phyloP scores from a whole-genome alignment of 2,888 invertebrate genomes.

The Muscina levida region DNA sequence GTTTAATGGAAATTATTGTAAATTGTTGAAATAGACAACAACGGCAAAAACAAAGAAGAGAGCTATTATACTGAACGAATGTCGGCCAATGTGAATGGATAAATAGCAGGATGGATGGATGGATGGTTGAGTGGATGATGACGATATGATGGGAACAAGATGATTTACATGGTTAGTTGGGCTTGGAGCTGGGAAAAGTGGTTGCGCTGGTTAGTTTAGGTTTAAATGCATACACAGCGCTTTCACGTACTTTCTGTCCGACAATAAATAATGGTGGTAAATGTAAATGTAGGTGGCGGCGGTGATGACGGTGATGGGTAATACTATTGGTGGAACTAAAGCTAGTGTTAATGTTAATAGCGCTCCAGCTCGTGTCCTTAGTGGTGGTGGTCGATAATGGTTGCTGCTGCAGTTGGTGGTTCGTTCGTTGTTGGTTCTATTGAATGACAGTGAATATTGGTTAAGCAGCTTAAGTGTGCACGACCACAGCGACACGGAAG shows the following conservation, averaged over 20 bases:
- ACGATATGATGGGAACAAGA: not conserved
- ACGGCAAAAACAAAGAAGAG: not conserved
- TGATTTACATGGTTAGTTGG: slow-evolving; percentile 7
- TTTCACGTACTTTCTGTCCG: not conserved
- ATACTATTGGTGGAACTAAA: not conserved
- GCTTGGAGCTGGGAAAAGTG: not conserved
- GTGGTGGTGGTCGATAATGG: no score
- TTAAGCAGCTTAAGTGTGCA: slow-evolving; percentile 46
- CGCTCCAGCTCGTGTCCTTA: no score
- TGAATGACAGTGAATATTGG: slow-evolving; percentile 23
- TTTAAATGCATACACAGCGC: slow-evolving; percentile 19
- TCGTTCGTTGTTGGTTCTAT: not conserved
- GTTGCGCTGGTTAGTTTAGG: slow-evolving; percentile 4
- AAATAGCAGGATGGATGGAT: not conserved
- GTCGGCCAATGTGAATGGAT: slow-evolving; percentile 14
- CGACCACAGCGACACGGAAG: not conserved
- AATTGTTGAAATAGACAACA: slow-evolving; percentile 44
- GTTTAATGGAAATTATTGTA: slow-evolving; percentile 38
- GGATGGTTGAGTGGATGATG: not conserved
- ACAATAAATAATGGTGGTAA: not conserved
- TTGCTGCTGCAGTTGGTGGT: no score
- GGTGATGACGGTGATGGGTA: slow-evolving; percentile 19
- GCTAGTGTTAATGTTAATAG: no score
- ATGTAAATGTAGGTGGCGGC: not conserved
- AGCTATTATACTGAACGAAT: slow-evolving; percentile 23